Conservation (phyloP, 2,888 invertebrate species). For the Drosophila villosipedis region DNA sequence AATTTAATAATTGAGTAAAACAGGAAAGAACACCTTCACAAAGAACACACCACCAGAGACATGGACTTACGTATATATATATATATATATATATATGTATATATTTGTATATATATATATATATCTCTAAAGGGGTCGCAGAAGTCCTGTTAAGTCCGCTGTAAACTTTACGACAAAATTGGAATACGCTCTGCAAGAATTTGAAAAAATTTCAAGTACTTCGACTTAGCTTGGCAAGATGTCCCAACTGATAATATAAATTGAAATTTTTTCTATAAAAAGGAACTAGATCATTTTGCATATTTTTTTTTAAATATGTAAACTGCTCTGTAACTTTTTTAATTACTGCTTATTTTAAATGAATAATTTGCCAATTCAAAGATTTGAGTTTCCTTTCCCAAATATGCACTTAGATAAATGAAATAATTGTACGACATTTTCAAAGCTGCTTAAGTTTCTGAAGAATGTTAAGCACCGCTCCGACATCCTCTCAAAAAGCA, state of each 20-base stretch:
- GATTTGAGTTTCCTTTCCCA: neutral
- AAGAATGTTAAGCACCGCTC: slow-evolving; percentile 10
- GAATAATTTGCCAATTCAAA: neutral
- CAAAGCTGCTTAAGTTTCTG: slow-evolving; percentile 24
- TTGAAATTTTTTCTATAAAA: slow-evolving; percentile 5
- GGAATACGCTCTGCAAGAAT: neutral
- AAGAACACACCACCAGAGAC: neutral
- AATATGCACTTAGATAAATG: slow-evolving; percentile 22
- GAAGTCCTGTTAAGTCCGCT: neutral
- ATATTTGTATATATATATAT: neutral
- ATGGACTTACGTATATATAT: neutral
- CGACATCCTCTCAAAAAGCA: neutral
- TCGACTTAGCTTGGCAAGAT: slow-evolving; percentile 5
- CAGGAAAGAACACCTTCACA: slow-evolving; percentile 9
- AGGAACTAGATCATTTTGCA: neutral
- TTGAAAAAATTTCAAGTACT: neutral
- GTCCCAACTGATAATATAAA: slow-evolving; percentile 20
- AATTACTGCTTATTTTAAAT: neutral
- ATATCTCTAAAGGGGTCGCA: neutral
- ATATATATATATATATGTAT: neutral
- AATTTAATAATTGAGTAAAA: slow-evolving; percentile 25
- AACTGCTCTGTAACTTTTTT: neutral
- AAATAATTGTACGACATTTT: slow-evolving; percentile 18
- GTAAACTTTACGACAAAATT: neutral
- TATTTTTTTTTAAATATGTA: neutral